Percentiles rank a stretch among this genome's conserved stretches.
These are phyloP conservation scores for Intoshia linei DNA, from an alignment of 1,140 invertebrate genomes.

Conservation along the genomic window DNA sequence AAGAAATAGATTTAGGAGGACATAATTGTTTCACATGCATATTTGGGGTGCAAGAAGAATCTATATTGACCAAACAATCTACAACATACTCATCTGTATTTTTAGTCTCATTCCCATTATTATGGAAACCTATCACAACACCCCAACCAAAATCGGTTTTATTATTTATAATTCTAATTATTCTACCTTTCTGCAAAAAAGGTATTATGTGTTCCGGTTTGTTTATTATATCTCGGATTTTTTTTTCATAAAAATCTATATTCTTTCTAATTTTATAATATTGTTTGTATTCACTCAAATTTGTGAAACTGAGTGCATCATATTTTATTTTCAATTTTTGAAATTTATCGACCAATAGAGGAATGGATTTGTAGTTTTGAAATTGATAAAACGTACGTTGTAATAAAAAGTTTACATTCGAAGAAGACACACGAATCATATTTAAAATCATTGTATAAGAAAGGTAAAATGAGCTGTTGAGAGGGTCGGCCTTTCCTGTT, in stretches of 20 bases:
- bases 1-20: too few species aligned
- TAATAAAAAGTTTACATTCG: slow-evolving; percentile 96
- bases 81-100: slow-evolving; percentile 13
- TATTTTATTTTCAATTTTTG: slow-evolving; percentile 31
- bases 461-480: slow-evolving; percentile 90
- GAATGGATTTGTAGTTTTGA: slow-evolving; percentile 78
- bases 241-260: slow-evolving; percentile 34
- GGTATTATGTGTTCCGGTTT: slow-evolving; percentile 55
- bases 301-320: slow-evolving; percentile 16
- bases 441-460: slow-evolving; percentile 99
- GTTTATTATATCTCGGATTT: slow-evolving; percentile 44
- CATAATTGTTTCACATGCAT: too few species aligned
- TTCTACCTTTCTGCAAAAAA: slow-evolving; percentile 60
- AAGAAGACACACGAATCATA: slow-evolving; percentile 70
- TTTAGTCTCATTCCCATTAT: slow-evolving; percentile 29
- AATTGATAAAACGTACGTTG: slow-evolving; percentile 93
- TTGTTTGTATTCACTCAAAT: slow-evolving; percentile 40
- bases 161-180: slow-evolving; percentile 55
- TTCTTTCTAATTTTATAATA: slow-evolving; percentile 54
- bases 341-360: slow-evolving; percentile 45
- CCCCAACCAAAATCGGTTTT: slow-evolving; percentile 73
- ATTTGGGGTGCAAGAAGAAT: too few species aligned
- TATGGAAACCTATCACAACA: slow-evolving; percentile 58
- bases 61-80: too few species aligned
- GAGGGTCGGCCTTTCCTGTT: slow-evolving; percentile 44